A percentile compares a stretch with the other conserved stretches of the same genome.
phyloP scores from a whole-genome alignment of 2,113 vertebrate genomes.

The Charadrius vociferus region DNA sequence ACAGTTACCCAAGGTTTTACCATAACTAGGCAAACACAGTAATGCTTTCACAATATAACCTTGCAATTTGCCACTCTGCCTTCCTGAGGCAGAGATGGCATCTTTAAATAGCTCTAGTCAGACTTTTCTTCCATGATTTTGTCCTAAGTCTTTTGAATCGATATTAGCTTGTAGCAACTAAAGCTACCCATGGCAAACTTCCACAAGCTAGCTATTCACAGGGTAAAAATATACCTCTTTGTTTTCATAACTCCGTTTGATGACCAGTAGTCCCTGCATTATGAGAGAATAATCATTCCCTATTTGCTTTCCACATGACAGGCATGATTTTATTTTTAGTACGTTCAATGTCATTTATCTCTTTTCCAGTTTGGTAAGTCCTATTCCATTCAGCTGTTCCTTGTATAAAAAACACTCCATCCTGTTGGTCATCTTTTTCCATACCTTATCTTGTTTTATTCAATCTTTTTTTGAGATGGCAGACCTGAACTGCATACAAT shows the following conservation, averaged over 20 bases:
- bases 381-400: constrained; percentile 7
- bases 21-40: not conserved
- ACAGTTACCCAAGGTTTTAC: not conserved
- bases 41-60: not conserved
- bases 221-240: constrained; percentile 53
- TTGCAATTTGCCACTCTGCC: not conserved
- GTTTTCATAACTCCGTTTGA: constrained; percentile 32
- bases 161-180: not conserved
- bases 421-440: not conserved
- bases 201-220: not conserved
- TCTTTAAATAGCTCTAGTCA: not conserved
- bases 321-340: constrained; percentile 50
- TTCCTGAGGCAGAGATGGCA: not conserved
- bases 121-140: not conserved
- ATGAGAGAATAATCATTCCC: constrained; percentile 32
- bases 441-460: not conserved
- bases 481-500: not conserved
- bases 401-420: not conserved
- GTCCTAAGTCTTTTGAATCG: not conserved
- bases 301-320: constrained; percentile 35
- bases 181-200: constrained; percentile 15
- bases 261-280: not conserved
- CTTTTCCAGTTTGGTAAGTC: not conserved
- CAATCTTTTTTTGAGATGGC: not conserved
- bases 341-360: constrained; percentile 13